These are phyloP conservation scores for Xyliphius kryptos DNA, from an alignment of 2,113 vertebrate species.

Conservation along the genomic window DNA sequence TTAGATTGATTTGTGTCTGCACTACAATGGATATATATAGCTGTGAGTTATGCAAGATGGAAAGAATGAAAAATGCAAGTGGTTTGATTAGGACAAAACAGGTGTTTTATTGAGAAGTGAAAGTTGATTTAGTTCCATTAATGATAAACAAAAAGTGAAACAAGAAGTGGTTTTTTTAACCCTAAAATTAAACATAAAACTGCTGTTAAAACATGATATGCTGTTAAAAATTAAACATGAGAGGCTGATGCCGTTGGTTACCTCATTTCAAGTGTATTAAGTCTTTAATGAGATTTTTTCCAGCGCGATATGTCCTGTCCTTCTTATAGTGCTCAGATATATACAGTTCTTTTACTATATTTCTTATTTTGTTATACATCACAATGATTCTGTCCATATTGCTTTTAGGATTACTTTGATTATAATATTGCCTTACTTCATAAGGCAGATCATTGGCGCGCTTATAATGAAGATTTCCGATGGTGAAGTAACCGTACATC, in stretches of 20 bases:
- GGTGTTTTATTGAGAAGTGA: conserved; percentile 23
- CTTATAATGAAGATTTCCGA: conserved; percentile 54
- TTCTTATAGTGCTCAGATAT: conserved; percentile 55
- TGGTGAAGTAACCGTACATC: conserved; percentile 48
- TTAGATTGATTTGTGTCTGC: too few species aligned
- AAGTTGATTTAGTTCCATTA: conserved; percentile 5
- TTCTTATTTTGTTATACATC: conserved; percentile 54
- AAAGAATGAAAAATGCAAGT: conserved; percentile 20
- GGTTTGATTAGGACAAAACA: conserved; percentile 15
- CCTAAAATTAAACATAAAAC: not conserved
- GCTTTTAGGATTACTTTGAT: conserved; percentile 44
- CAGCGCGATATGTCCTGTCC: conserved; percentile 49
- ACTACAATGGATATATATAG: too few species aligned
- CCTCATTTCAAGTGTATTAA: conserved; percentile 1
- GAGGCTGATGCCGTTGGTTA: too few species aligned
- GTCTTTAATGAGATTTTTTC: conserved; percentile 42
- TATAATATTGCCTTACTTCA: conserved; percentile 50
- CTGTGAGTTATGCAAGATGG: not conserved
- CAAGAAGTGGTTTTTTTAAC: too few species aligned
- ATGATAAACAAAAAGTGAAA: conserved; percentile 12
- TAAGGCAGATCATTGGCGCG: conserved; percentile 46
- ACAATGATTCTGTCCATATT: conserved; percentile 63
- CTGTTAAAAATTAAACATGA: too few species aligned
- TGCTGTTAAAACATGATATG: not conserved
- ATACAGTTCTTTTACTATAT: conserved; percentile 47